Conservation (phyloP, 1,140 invertebrate species). For the Gonioctena quinquepunctata region DNA sequence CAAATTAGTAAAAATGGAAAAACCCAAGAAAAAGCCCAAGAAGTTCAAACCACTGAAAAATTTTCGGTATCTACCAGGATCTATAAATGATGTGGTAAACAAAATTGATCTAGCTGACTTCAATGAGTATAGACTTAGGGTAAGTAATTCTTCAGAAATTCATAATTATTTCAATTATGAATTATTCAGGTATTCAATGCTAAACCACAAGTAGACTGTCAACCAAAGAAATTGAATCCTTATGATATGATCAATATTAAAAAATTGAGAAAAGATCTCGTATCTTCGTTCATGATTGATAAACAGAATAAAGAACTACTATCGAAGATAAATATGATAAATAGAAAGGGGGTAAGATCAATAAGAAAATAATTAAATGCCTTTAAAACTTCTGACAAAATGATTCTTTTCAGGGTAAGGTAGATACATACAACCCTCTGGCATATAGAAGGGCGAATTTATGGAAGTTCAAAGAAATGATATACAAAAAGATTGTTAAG, state of each 20-base stretch:
- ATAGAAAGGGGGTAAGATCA: constrained; percentile 51
- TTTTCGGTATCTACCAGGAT: constrained; percentile 38
- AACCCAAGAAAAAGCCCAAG: background rate
- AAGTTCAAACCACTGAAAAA: constrained; percentile 33
- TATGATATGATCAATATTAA: constrained; percentile 46
- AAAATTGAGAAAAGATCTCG: constrained; percentile 45
- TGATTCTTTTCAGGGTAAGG: constrained; percentile 35
- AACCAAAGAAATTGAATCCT: constrained; percentile 52
- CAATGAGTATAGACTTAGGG: constrained; percentile 45
- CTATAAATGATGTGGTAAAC: constrained; percentile 14
- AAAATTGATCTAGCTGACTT: constrained; percentile 43
- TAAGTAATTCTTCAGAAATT: constrained; percentile 15
- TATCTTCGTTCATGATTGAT: constrained; percentile 50
- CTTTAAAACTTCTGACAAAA: background rate
- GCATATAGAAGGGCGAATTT: constrained; percentile 34
- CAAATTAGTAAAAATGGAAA: constrained; percentile 14
- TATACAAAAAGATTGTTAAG: constrained; percentile 32
- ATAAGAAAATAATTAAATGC: background rate
- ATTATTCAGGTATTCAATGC: constrained; percentile 36
- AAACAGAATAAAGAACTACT: constrained; percentile 56
- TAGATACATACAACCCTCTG: constrained; percentile 43
- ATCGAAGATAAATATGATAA: constrained; percentile 54
- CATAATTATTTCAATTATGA: background rate
- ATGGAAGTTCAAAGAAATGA: constrained; percentile 33
- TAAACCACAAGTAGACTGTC: constrained; percentile 50